Evolutionary conservation across 2,797 vertebrate genomes (phyloP), one percentile per base, ranked within the genome.

Genomic region (Chiroxiphia lanceolata): DNA sequence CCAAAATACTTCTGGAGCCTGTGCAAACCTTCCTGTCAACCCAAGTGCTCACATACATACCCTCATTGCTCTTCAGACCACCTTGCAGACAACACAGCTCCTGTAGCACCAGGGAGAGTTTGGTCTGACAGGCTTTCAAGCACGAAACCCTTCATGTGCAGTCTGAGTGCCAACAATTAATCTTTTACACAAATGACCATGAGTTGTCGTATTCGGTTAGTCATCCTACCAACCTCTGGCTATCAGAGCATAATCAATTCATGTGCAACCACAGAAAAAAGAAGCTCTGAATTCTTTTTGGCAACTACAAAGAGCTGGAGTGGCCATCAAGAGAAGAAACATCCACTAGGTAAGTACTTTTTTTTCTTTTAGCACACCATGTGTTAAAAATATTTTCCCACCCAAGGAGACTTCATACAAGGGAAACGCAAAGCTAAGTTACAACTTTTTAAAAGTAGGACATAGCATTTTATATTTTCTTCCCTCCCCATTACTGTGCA

Each of bases 381-480:
- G 69, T 84, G 45, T 88, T 82, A 83, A 82, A 96, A 95, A 69
- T 13, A 36, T 69, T 93, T 94, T 95, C 38, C 72, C 60, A 34
- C 80, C 67, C 67, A 80, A 80, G 36, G 21, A 91, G 26, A 36
- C 51, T 57, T 79, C 27, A 42, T 63, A 53, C 0, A 0, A 85
- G n/a, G 23, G n/a, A 87, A 92, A 91, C 95, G 69, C 56, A 84
- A 96, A 88, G 64, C 71, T 60, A 88, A 86, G 65, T 77, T 95
- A 77, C 51, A 89, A 79, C 50, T 84, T 81, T 77, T 76, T 92
- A 95, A 94, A 96, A 94, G 91, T 40, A 95, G 63, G 70, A 88
- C 71, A 60, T 47, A 34, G 34, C 0, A 1, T 91, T 90, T 95
- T 89, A 44, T 88, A 76, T 91, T 87, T 92, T 71, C 67, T 92